Conservation (phyloP, 2,113 vertebrate species). For the Oncorhynchus tshawytscha region DNA sequence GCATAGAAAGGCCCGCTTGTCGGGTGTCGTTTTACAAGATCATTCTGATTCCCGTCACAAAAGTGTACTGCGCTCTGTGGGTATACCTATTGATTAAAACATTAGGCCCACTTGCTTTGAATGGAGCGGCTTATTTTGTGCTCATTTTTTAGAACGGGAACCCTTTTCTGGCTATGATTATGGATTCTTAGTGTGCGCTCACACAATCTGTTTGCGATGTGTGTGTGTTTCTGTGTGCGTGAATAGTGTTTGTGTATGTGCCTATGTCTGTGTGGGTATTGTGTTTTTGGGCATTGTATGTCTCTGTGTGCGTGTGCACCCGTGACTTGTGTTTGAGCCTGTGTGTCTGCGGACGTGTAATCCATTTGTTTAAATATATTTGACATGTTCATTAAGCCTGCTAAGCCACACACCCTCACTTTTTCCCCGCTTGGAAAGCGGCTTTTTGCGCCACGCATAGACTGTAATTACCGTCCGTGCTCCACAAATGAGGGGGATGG, state of each 20-base stretch:
- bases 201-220: too few relatives aligned
- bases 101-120: too few relatives aligned
- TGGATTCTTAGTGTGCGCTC: too few relatives aligned
- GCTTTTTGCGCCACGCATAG: constrained; percentile 59
- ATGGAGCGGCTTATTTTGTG: too few relatives aligned
- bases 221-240: background rate
- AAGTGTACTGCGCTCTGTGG: too few relatives aligned
- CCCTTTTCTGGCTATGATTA: too few relatives aligned
- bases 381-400: constrained; percentile 70
- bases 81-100: too few relatives aligned
- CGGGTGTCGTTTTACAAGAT: too few relatives aligned
- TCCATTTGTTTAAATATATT: constrained; percentile 72
- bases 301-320: constrained; percentile 2
- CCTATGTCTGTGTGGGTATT: background rate
- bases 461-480: constrained; percentile 66
- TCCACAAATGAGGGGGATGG: constrained; percentile 65
- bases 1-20: too few relatives aligned
- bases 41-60: too few relatives aligned
- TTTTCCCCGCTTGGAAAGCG: constrained; percentile 46
- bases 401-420: constrained; percentile 62
- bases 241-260: background rate
- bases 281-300: background rate
- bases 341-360: constrained; percentile 56
- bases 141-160: too few relatives aligned
- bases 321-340: too few relatives aligned